Percentiles rank a stretch among this genome's conserved stretches.
These are phyloP conservation scores for Geotrupes spiniger DNA, from an alignment of 2,888 invertebrate species.

Conservation along the genomic window DNA sequence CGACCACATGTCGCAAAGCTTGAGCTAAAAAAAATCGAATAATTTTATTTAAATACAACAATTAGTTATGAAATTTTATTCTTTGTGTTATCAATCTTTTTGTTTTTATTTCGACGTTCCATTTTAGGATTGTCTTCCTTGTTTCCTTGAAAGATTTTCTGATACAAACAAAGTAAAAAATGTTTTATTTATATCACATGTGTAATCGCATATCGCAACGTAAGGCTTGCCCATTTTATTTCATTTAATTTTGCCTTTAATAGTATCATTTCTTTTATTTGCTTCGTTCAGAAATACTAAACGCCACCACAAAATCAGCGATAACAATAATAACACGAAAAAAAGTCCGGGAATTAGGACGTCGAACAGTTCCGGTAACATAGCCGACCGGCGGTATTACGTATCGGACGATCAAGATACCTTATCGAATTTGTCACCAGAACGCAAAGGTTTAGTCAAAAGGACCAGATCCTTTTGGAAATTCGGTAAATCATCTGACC, in stretches of 20 bases:
- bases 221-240: too few species aligned
- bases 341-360: slow-evolving; percentile 37
- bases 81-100: too few species aligned
- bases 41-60: too few species aligned
- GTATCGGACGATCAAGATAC: slow-evolving; percentile 59
- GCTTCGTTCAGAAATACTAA: slow-evolving; percentile 29
- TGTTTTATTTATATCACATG: too few species aligned
- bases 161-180: too few species aligned
- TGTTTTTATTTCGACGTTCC: too few species aligned
- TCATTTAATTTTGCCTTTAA: slow-evolving; percentile 30
- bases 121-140: too few species aligned
- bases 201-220: too few species aligned
- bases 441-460: slow-evolving; percentile 68
- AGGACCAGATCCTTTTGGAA: slow-evolving; percentile 85
- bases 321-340: slow-evolving; percentile 41
- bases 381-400: slow-evolving; percentile 49
- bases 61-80: too few species aligned
- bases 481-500: slow-evolving; percentile 69
- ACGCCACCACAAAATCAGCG: slow-evolving; percentile 32
- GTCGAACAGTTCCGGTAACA: slow-evolving; percentile 46
- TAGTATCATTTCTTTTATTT: slow-evolving; percentile 1
- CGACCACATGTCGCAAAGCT: too few species aligned
- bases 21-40: too few species aligned
- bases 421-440: slow-evolving; percentile 53
- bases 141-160: too few species aligned